phyloP scores from a whole-genome alignment of 2,113 vertebrate genomes.

The Melospiza georgiana region DNA sequence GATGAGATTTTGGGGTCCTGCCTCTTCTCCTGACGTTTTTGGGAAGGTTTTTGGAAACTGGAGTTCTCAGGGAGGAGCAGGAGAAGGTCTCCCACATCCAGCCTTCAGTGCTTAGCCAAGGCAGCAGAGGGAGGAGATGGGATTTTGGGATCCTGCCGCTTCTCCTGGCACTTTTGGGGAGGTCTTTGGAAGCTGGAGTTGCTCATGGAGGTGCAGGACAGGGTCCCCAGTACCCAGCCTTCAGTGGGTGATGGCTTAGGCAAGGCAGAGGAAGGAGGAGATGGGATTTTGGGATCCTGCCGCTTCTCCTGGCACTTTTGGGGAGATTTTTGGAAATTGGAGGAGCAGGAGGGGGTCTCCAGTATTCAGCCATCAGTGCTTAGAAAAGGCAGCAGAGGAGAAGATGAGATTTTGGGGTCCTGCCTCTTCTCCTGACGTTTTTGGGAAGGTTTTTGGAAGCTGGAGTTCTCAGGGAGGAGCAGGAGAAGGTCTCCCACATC shows the following conservation, averaged over 20 bases:
- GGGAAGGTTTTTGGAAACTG: too few relatives aligned
- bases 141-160: neutral
- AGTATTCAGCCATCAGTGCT: accelerated
- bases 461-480: neutral
- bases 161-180: too few relatives aligned
- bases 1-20: too few relatives aligned
- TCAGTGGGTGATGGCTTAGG: too few relatives aligned
- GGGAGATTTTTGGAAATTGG: too few relatives aligned
- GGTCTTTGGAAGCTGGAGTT: neutral
- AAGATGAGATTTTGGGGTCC: neutral
- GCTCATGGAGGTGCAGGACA: neutral
- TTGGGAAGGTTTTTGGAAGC: neutral
- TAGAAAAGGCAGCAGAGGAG: accelerated
- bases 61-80: neutral
- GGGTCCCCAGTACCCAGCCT: neutral
- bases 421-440: neutral
- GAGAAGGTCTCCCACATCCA: accelerated
- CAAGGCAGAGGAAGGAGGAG: too few relatives aligned
- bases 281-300: neutral
- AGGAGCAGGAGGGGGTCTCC: neutral
- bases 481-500: neutral
- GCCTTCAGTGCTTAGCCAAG: accelerated
- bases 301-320: too few relatives aligned
- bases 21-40: too few relatives aligned
- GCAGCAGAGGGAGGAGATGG: accelerated